Evolutionary conservation across 2,797 vertebrate genomes (phyloP).

Genomic region (Sebastes glaucus): DNA sequence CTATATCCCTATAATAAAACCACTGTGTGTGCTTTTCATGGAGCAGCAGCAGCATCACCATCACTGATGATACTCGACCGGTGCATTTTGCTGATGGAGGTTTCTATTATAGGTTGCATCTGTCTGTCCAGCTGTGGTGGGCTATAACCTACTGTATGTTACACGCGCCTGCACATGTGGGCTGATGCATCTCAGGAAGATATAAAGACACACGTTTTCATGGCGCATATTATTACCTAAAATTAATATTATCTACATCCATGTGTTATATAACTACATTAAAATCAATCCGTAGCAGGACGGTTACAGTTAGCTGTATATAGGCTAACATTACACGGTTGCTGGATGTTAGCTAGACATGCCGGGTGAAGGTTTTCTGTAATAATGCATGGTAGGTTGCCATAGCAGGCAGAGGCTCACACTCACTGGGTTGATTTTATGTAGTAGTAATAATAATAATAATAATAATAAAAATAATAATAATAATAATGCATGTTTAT

Average conservation of each 20-base stretch:
- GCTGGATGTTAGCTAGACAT: slow-evolving; percentile 14
- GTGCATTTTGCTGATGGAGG: slow-evolving; percentile 38
- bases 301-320: not conserved
- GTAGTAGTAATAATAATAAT: too few species aligned
- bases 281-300: not conserved
- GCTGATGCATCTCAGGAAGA: not conserved
- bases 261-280: not conserved
- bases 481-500: too few species aligned
- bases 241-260: rapidly evolving
- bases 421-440: not conserved
- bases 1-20: not conserved
- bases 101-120: slow-evolving; percentile 29
- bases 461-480: too few species aligned
- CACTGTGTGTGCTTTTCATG: not conserved
- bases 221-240: not conserved
- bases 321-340: slow-evolving; percentile 13
- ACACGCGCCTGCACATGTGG: slow-evolving; percentile 36
- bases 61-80: slow-evolving; percentile 2
- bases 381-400: not conserved
- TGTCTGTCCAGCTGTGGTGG: not conserved
- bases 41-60: not conserved
- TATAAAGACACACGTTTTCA: not conserved
- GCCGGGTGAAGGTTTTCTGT: slow-evolving; percentile 44
- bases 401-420: not conserved
- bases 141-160: not conserved